Conservation (phyloP, 1,140 invertebrate species). For the Drosophila cardini region DNA sequence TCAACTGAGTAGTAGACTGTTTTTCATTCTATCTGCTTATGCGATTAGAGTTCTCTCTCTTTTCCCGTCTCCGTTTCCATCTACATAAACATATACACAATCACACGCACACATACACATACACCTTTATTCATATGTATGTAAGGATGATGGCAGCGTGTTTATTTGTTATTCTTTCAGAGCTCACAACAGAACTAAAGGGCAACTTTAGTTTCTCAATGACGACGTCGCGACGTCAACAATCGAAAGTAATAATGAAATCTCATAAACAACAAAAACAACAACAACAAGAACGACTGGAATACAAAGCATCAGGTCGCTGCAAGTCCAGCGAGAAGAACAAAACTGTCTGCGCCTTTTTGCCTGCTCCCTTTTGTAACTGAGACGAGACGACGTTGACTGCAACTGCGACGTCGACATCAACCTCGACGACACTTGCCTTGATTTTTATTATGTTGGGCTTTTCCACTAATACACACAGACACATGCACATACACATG, state of each 20-base stretch:
- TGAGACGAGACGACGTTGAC: slow-evolving; percentile 2
- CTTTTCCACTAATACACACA: slow-evolving; percentile 55
- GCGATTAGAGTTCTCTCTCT: slow-evolving; percentile 58
- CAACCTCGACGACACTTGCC: slow-evolving; percentile 71
- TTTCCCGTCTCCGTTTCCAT: neutral
- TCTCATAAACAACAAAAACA: slow-evolving; percentile 70
- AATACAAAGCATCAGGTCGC: slow-evolving; percentile 6
- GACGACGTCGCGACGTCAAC: slow-evolving; percentile 45
- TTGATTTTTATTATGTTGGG: slow-evolving; percentile 80
- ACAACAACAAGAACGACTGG: slow-evolving; percentile 19
- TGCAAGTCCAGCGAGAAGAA: slow-evolving; percentile 11
- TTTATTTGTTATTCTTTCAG: slow-evolving; percentile 71
- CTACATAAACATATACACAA: too few relatives aligned
- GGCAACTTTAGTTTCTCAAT: slow-evolving; percentile 53
- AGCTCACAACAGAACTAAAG: slow-evolving; percentile 45
- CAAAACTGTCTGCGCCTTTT: slow-evolving; percentile 43
- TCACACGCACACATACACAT: too few relatives aligned
- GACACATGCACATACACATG: neutral
- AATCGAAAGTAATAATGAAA: slow-evolving; percentile 83
- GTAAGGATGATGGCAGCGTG: slow-evolving; percentile 50
- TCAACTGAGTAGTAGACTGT: neutral
- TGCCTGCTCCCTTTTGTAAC: slow-evolving; percentile 35
- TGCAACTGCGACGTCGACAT: slow-evolving; percentile 20
- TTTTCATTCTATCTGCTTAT: slow-evolving; percentile 68
- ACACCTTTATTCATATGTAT: slow-evolving; percentile 33